A percentile compares a stretch with the other conserved stretches of the same genome.
Conservation (phyloP, 2,113 vertebrate genomes). For the Dascyllus trimaculatus region DNA sequence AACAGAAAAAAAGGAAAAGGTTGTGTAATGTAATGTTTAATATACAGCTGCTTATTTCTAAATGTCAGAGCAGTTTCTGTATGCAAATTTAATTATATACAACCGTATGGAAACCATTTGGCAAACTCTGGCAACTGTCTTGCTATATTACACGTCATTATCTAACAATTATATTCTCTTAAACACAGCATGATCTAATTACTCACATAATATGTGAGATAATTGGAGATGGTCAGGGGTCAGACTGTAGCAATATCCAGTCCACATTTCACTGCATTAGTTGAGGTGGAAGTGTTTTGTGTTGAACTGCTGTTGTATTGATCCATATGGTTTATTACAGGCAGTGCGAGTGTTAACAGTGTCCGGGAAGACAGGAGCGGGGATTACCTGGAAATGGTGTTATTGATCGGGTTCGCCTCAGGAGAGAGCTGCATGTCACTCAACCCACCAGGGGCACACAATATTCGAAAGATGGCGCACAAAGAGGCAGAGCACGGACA, state of each 20-base stretch:
- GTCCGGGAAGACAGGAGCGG: constrained; percentile 53
- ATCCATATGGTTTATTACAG: constrained; percentile 75
- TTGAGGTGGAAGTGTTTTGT: constrained; percentile 66
- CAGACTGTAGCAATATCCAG: constrained; percentile 47
- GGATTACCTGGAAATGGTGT: constrained; percentile 76
- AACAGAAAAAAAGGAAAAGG: background rate
- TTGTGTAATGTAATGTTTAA: background rate
- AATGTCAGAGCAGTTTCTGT: constrained; percentile 17
- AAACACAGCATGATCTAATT: constrained; percentile 11
- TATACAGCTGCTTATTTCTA: background rate
- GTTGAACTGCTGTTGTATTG: constrained; percentile 69
- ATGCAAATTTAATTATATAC: background rate
- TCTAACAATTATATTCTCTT: constrained; percentile 6
- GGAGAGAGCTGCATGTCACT: constrained; percentile 57
- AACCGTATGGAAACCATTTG: background rate
- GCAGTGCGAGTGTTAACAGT: constrained; percentile 66
- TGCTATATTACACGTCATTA: background rate
- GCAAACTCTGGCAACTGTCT: constrained; percentile 4
- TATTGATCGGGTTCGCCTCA: constrained; percentile 71
- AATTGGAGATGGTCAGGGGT: constrained; percentile 44
- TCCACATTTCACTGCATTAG: constrained; percentile 62
- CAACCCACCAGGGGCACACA: constrained; percentile 36
- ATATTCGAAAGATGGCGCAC: constrained; percentile 32
- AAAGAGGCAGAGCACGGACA: constrained; percentile 12
- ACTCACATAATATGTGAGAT: constrained; percentile 12